These are phyloP conservation scores for Steinernema scapterisci DNA, from an alignment of 2,888 invertebrate genomes.

Conservation along the genomic window DNA sequence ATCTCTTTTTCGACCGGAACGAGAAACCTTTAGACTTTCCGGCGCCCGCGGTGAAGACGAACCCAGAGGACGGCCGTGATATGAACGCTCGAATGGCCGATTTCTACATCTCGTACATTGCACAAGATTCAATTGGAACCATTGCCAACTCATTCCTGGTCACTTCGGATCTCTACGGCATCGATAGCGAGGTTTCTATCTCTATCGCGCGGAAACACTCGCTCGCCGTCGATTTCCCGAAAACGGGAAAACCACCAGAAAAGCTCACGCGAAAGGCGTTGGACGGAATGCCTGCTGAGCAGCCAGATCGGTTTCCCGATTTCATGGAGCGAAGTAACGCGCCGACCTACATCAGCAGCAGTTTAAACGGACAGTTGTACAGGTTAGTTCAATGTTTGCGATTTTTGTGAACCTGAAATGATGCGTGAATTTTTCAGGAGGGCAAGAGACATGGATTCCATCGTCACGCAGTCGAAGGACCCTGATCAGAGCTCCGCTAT, in stretches of 20 bases:
- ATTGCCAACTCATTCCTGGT: conserved; percentile 65
- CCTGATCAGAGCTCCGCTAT: not conserved
- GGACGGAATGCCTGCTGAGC: conserved; percentile 38
- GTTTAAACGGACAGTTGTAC: conserved; percentile 51
- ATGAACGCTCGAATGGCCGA: conserved; percentile 46
- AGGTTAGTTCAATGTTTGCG: no score
- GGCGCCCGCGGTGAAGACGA: not conserved
- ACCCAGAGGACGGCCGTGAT: conserved; percentile 1
- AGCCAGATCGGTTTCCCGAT: conserved; percentile 39
- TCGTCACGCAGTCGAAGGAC: not conserved
- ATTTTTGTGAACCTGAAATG: no score
- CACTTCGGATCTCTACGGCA: conserved; percentile 61
- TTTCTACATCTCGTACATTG: conserved; percentile 66
- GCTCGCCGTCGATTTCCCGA: conserved; percentile 65
- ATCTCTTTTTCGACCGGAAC: conserved; percentile 65
- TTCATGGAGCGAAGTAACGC: conserved; percentile 42
- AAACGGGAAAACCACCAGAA: conserved; percentile 56
- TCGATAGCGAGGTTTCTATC: conserved; percentile 50
- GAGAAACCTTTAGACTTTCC: conserved; percentile 45
- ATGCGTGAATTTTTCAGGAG: not conserved
- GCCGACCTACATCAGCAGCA: conserved; percentile 48
- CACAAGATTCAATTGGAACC: conserved; percentile 62
- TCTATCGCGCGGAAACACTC: conserved; percentile 57
- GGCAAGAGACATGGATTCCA: not conserved
- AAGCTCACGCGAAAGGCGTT: conserved; percentile 34